Percentiles rank a stretch among this genome's conserved stretches.
These are phyloP conservation scores for Acanthurus tractus DNA, from an alignment of 2,797 vertebrate genomes.

Conservation along the genomic window DNA sequence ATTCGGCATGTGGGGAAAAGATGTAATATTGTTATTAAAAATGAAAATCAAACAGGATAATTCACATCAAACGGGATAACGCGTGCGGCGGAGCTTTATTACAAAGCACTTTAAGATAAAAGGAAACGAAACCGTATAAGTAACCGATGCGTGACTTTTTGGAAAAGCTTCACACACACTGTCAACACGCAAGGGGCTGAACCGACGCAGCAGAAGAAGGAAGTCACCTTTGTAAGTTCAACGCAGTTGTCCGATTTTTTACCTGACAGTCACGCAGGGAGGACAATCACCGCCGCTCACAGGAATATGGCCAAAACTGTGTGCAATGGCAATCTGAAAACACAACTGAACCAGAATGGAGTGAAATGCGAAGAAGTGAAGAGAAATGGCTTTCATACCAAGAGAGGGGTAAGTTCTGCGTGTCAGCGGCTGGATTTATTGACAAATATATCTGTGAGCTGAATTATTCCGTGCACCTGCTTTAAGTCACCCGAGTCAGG, in stretches of 20 bases:
- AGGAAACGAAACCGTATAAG: slow-evolving; percentile 30
- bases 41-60: neutral
- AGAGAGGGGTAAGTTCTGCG: slow-evolving; percentile 63
- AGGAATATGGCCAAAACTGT: slow-evolving; percentile 70
- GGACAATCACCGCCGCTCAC: slow-evolving; percentile 17
- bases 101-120: neutral
- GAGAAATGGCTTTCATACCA: slow-evolving; percentile 60
- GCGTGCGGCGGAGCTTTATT: neutral
- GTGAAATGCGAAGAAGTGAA: slow-evolving; percentile 38
- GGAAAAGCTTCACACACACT: neutral
- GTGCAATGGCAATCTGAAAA: slow-evolving; percentile 51
- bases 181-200: slow-evolving; percentile 44
- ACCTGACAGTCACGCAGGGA: slow-evolving; percentile 33
- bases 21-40: neutral
- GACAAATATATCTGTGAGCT: neutral
- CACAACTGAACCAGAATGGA: slow-evolving; percentile 45
- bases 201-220: slow-evolving; percentile 63
- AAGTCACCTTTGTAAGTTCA: slow-evolving; percentile 72
- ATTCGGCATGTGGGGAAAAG: neutral
- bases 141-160: neutral
- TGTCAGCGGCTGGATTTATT: neutral
- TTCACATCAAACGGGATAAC: neutral
- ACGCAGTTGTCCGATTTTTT: slow-evolving; percentile 39
- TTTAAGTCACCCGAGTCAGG: neutral
- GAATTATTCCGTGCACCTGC: neutral